Evolutionary conservation across 2,113 vertebrate species (phyloP).

Genomic region (Corydoras maculifer): DNA sequence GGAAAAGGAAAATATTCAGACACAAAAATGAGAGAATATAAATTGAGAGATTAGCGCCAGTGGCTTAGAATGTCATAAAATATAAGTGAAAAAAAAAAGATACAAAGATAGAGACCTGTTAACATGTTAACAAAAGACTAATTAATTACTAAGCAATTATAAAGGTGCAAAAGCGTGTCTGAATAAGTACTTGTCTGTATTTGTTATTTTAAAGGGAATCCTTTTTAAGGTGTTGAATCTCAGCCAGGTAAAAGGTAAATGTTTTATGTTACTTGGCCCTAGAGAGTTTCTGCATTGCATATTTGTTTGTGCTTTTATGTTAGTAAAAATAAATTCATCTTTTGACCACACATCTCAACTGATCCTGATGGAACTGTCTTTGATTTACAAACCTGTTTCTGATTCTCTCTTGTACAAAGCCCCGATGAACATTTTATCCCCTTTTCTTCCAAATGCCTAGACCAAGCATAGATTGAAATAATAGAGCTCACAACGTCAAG

Average conservation of each 20-base stretch:
- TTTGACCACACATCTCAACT: background rate
- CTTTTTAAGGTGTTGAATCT: slow-evolving; percentile 2
- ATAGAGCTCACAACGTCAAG: slow-evolving; percentile 21
- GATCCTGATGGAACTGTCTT: background rate
- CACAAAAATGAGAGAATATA: too few species aligned
- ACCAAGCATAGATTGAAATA: slow-evolving; percentile 14
- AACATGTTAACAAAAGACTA: too few species aligned
- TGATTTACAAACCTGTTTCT: background rate
- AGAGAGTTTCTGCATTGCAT: background rate
- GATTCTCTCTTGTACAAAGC: slow-evolving; percentile 20
- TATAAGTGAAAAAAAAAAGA: too few species aligned
- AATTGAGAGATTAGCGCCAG: too few species aligned
- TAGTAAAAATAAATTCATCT: slow-evolving; percentile 1
- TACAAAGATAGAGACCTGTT: too few species aligned
- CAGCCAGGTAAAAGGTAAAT: background rate
- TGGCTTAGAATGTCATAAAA: too few species aligned
- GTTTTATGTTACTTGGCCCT: background rate
- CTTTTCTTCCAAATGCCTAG: slow-evolving; percentile 9
- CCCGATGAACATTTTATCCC: slow-evolving; percentile 9
- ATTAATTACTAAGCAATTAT: too few species aligned
- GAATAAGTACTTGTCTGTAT: background rate
- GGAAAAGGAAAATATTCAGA: too few species aligned
- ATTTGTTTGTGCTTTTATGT: slow-evolving; percentile 8
- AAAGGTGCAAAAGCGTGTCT: background rate
- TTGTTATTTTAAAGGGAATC: slow-evolving; percentile 1